Conservation (phyloP, 2,888 invertebrate genomes). For the Fissipunctia ypsillon region DNA sequence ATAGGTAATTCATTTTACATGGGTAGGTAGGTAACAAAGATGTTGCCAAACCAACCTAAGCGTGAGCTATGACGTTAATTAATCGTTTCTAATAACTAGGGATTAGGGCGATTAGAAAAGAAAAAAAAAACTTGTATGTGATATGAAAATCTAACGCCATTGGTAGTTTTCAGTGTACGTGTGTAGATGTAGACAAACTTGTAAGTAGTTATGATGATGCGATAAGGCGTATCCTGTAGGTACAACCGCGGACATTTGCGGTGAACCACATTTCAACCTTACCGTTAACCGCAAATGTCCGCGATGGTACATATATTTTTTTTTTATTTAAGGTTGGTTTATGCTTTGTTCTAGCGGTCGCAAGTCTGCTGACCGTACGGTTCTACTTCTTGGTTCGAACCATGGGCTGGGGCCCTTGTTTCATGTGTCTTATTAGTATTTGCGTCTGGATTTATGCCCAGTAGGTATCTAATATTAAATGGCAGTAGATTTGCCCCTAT, state of each 20-base stretch:
- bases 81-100: neutral
- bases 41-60: neutral
- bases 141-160: slow-evolving; percentile 11
- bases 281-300: no score
- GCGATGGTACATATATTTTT: no score
- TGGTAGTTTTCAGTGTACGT: slow-evolving; percentile 4
- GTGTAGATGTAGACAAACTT: neutral
- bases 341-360: no score
- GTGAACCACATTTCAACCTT: no score
- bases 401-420: no score
- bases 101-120: slow-evolving; percentile 27
- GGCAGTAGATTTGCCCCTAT: no score
- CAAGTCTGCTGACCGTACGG: neutral
- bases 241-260: no score
- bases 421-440: no score
- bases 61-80: slow-evolving; percentile 19
- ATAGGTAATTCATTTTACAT: neutral
- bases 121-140: neutral
- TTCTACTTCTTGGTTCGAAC: neutral
- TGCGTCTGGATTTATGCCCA: no score
- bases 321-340: no score
- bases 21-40: neutral
- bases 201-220: neutral
- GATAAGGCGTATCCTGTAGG: neutral
- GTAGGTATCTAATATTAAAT: no score